Evolutionary conservation across 2,888 invertebrate genomes (phyloP).

Genomic region (Cheilosia pagana): DNA sequence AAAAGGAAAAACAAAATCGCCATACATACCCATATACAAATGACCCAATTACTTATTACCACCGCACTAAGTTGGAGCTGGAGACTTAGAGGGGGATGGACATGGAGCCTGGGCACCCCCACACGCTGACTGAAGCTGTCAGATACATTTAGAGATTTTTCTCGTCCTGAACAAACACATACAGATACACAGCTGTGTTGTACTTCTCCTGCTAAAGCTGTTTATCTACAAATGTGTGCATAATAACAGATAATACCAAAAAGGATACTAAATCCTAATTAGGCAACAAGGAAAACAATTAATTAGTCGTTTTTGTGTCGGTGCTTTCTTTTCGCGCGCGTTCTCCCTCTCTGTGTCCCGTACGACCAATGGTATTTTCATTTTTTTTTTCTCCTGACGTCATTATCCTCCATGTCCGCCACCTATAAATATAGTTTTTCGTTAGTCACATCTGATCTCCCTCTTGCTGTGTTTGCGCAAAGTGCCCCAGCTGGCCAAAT

Average conservation of each 20-base stretch:
- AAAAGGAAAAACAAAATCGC: conserved; percentile 32
- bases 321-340: conserved; percentile 18
- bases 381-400: conserved; percentile 44
- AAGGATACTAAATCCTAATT: conserved; percentile 74
- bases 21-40: conserved; percentile 34
- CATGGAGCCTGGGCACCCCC: not conserved
- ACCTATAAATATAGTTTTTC: conserved; percentile 1
- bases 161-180: conserved; percentile 32
- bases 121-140: conserved; percentile 50
- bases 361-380: conserved; percentile 26
- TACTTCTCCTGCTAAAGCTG: conserved; percentile 11
- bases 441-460: conserved; percentile 23
- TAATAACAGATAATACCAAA: conserved; percentile 64
- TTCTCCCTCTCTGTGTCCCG: conserved; percentile 2
- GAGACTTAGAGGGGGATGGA: too few relatives aligned
- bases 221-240: conserved; percentile 42
- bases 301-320: conserved; percentile 52
- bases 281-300: conserved; percentile 71
- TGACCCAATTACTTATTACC: conserved; percentile 65
- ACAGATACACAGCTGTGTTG: conserved; percentile 49
- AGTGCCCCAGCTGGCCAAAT: conserved; percentile 61
- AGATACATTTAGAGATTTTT: conserved; percentile 46
- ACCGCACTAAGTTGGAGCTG: conserved; percentile 13
- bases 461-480: conserved; percentile 9
- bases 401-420: conserved; percentile 41